Base-by-base conservation (phyloP, 2,797 vertebrate genomes). In the Jordanella pulchra region DNA sequence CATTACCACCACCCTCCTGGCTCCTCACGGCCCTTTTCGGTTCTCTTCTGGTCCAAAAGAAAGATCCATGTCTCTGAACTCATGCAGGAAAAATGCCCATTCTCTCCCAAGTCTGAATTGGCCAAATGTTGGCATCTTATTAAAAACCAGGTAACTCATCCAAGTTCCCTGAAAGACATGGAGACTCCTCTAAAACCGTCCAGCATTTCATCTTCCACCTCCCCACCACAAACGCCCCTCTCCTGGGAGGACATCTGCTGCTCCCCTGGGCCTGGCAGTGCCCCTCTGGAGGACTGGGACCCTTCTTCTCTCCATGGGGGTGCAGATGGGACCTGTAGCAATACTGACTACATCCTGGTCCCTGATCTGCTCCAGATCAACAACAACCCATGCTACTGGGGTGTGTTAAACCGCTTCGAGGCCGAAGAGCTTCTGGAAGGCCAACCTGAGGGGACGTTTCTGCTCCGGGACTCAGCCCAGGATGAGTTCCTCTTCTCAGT, bases 321-420 rank as follows among this genome's bases (percentile, higher is more conserved):
- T 1, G 63, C 83, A 13, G 81, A 76, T 18, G 86, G 77, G 35
- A 94, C 94, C 1, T 95, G 96, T 0, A 86, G 95, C 1, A 94
- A 96, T 87, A 96, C 97, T 0, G 95, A 98, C 76, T 96, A 96
- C 89, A 95, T 97, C 86, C 94, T 99, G 60, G 97, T 99, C 14
- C 98, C 98, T 7, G 98, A 99, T 87, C 96, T 99, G 50, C 96
- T 99, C 48, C 96, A 97, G 92, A 98, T 99, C 93, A 97, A 96
- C 93, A 99, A 98, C 89, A 99, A 95, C 50, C 93, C 97, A 0
- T 97, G 97, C 87, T 99, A 99, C 89, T 99, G 98, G 98, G 97
- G 98, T 0, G 96, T 98, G 64, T 89, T 98, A 94, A 96, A 99
- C 91, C 97, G 97, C 81, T 98, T 97, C 0, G 96, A 97, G 45